A percentile compares a stretch with the other conserved stretches of the same genome.
phyloP scores from a whole-genome alignment of 2,113 vertebrate species.

The Hydrolagus affinis region DNA sequence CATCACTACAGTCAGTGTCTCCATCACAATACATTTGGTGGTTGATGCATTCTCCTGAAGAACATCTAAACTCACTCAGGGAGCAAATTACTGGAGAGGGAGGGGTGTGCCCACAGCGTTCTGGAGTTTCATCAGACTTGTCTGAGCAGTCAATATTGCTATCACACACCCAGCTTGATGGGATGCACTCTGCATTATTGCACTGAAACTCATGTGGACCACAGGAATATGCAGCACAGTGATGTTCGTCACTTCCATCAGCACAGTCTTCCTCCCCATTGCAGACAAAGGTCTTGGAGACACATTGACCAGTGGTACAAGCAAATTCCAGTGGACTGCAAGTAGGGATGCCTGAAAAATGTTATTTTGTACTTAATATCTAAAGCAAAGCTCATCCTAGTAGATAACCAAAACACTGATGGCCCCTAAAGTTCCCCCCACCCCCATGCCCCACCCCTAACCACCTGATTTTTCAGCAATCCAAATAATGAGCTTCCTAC shows the following conservation, averaged over 20 bases:
- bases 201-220: conserved; percentile 80
- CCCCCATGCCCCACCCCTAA: too few species aligned
- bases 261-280: conserved; percentile 89
- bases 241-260: conserved; percentile 78
- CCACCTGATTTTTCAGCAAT: not conserved
- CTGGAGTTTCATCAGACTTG: conserved; percentile 78
- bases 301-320: conserved; percentile 77
- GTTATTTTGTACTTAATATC: not conserved
- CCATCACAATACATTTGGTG: conserved; percentile 91
- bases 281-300: conserved; percentile 85
- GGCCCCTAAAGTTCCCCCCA: too few species aligned
- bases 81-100: conserved; percentile 68
- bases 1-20: conserved; percentile 87
- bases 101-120: conserved; percentile 78
- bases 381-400: too few species aligned
- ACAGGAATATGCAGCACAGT: conserved; percentile 74
- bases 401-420: too few species aligned
- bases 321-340: conserved; percentile 85
- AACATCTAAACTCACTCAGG: conserved; percentile 72
- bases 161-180: conserved; percentile 84
- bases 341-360: conserved; percentile 72
- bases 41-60: conserved; percentile 88
- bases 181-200: conserved; percentile 77
- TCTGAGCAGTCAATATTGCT: conserved; percentile 86
- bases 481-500: too few species aligned